Evolutionary conservation across 2,888 invertebrate genomes (phyloP), one percentile per base, ranked within the genome.

Genomic region (Plagodis pulveraria): DNA sequence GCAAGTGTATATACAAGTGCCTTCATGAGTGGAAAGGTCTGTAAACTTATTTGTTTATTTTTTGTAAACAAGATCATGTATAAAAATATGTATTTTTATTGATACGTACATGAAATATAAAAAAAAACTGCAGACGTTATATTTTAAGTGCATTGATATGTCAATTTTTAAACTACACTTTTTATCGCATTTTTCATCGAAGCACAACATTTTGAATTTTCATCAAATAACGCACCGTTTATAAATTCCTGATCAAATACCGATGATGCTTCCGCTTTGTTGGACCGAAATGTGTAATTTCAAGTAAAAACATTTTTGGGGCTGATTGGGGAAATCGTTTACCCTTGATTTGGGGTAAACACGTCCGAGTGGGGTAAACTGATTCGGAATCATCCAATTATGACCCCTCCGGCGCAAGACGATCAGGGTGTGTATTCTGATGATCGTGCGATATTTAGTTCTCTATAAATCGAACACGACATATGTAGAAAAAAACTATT

Each of bases 381-480:
- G 91, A 91, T 91, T 90, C 80, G 74, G 79, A 85, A 83, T 88
- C 79, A 92, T 92, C 86, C 91, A 90, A 91, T 91, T 91, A 91
- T 86, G 83, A 80, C 85, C 86, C 79, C 71, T 71, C 61, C 57
- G 56, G 67, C 38, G 63, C 65, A 70, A 66, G 62, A 56, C 56
- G 71, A 65, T 69, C 66, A 49, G 51, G 50, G 69, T 51, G 48
- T 49, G 67, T 81, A 87, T 88, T 81, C 74, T 74, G 7, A 35
- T 42, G 40, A 35, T 35, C 56, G 32, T 50, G 41, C 51, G 58
- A 69, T 58, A 58, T 62, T 35, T 49, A 33, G 42, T 57, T 66
- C 9, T 38, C 35, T 48, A 34, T 40, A 58, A 66, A 70, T 53
- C 62, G 62, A 33, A 34, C 10, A 45, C 34, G 9, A 22, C 22